These are phyloP conservation scores for Sinodicranocentrus sp. DNA, from an alignment of 2,888 invertebrate genomes.

Conservation along the genomic window DNA sequence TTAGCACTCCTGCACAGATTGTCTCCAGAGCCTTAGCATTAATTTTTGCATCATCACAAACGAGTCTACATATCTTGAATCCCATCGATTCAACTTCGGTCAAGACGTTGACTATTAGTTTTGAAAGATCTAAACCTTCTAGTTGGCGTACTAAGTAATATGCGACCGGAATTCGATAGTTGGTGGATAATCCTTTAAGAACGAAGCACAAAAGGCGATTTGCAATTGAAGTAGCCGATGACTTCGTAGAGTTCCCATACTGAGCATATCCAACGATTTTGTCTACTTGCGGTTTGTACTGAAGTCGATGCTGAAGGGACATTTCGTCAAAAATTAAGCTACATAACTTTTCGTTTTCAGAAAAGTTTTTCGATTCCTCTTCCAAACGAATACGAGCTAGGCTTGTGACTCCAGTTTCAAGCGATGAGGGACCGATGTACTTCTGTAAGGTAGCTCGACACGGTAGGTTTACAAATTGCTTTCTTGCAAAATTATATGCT, in stretches of 20 bases:
- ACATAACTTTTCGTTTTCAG: background rate
- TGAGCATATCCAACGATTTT: slow-evolving; percentile 29
- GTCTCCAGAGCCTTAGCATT: slow-evolving; percentile 55
- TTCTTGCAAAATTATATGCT: slow-evolving; percentile 26
- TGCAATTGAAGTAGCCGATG: background rate
- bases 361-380: slow-evolving; percentile 10
- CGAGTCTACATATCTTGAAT: slow-evolving; percentile 55
- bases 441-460: background rate
- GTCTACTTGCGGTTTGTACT: slow-evolving; percentile 42
- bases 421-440: slow-evolving; percentile 35
- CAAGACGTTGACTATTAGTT: slow-evolving; percentile 38
- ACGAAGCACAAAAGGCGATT: slow-evolving; percentile 57
- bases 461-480: slow-evolving; percentile 15
- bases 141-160: slow-evolving; percentile 53
- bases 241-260: background rate
- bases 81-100: slow-evolving; percentile 52
- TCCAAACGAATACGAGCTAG: slow-evolving; percentile 14
- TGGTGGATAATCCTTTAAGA: slow-evolving; percentile 45
- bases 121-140: slow-evolving; percentile 22
- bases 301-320: slow-evolving; percentile 21
- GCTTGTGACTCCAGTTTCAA: slow-evolving; percentile 24
- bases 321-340: slow-evolving; percentile 53
- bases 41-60: slow-evolving; percentile 48
- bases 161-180: slow-evolving; percentile 49
- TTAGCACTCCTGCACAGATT: slow-evolving; percentile 35